Conservation (phyloP, 1,140 invertebrate species). For the Aphelinus certus region DNA sequence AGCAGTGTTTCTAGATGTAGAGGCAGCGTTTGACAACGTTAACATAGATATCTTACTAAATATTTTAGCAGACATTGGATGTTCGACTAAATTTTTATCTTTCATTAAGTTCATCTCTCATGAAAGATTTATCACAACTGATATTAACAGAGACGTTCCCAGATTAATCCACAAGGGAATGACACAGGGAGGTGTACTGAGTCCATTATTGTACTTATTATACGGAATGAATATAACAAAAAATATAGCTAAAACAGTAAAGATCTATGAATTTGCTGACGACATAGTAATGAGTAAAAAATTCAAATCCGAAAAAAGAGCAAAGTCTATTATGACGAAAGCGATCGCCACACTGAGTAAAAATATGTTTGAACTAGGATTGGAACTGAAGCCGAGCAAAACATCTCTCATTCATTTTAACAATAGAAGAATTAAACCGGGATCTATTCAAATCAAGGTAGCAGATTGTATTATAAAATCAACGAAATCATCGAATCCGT, state of each 20-base stretch:
- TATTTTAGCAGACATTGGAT: background rate
- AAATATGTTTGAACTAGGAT: background rate
- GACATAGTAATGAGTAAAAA: background rate
- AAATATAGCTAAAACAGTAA: background rate
- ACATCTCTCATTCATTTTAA: background rate
- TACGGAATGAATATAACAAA: background rate
- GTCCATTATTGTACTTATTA: constrained; percentile 6
- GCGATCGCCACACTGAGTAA: background rate
- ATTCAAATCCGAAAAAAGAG: background rate
- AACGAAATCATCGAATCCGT: background rate
- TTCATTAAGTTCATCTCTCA: constrained; percentile 8
- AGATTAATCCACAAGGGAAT: background rate
- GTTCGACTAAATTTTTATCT: background rate
- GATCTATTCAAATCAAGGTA: background rate
- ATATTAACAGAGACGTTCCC: background rate
- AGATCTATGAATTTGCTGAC: background rate
- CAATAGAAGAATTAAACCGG: background rate
- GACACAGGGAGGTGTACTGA: constrained; percentile 8
- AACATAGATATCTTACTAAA: background rate
- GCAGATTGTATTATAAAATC: background rate
- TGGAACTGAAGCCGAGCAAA: background rate
- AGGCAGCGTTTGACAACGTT: constrained; percentile 22
- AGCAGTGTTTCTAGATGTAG: constrained; percentile 7
- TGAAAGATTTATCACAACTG: background rate
- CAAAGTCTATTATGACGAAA: background rate